Evolutionary conservation across 1,140 invertebrate genomes (phyloP).

Genomic region (Dufourea novaeangliae): DNA sequence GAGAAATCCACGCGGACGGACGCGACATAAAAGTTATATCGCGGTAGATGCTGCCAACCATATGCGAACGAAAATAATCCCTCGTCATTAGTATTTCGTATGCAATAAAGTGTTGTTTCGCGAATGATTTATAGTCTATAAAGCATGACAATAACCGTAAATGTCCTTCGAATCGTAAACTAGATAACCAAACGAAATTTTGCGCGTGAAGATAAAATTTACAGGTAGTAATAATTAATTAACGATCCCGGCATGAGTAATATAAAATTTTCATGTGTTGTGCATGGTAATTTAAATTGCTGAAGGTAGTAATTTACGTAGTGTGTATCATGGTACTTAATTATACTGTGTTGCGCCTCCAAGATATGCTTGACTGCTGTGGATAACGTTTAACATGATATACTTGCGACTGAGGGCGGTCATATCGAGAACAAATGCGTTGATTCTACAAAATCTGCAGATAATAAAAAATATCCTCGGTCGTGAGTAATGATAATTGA

Average conservation of each 20-base stretch:
- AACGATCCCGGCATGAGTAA: not conserved
- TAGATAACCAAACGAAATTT: not conserved
- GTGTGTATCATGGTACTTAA: not conserved
- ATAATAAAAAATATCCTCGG: too few species aligned
- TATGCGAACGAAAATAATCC: not conserved
- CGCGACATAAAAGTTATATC: too few species aligned
- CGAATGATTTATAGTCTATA: not conserved
- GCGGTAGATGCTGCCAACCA: not conserved
- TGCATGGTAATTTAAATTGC: not conserved
- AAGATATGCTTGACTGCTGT: not conserved
- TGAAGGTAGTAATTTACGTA: constrained; percentile 18
- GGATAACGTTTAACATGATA: not conserved
- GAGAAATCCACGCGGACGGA: too few species aligned
- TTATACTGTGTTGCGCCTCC: not conserved
- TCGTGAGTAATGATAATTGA: too few species aligned
- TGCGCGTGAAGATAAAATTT: not conserved
- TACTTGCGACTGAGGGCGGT: too few species aligned
- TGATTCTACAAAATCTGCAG: too few species aligned
- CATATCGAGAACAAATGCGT: too few species aligned
- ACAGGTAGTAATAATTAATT: not conserved
- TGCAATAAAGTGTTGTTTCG: not conserved
- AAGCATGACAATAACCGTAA: not conserved
- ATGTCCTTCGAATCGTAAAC: not conserved
- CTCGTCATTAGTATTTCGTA: not conserved
- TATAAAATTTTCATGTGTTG: constrained; percentile 13